Evolutionary conservation across 2,113 vertebrate genomes (phyloP).

Genomic region (Delphinus delphis): DNA sequence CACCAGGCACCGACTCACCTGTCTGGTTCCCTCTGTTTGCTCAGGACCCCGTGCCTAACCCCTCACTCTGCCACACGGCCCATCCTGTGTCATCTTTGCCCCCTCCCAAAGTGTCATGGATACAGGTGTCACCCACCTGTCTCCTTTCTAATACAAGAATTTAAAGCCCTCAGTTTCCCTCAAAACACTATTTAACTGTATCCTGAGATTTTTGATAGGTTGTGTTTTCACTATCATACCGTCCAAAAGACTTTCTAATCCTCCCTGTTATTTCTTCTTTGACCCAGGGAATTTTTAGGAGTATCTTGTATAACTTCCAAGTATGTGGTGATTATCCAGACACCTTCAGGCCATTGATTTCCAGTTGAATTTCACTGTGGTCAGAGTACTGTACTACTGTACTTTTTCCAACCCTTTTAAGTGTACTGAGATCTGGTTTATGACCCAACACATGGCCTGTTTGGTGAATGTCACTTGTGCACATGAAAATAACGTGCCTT

Average conservation of each 20-base stretch:
- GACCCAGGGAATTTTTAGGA: neutral
- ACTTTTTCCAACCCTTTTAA: neutral
- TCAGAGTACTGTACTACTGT: neutral
- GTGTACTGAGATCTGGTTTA: neutral
- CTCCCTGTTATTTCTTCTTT: neutral
- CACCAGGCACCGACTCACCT: neutral
- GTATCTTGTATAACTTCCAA: conserved; percentile 12
- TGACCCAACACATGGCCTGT: neutral
- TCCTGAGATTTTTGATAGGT: neutral
- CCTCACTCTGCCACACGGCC: neutral
- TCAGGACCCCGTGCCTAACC: neutral
- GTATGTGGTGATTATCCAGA: neutral
- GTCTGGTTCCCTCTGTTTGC: neutral
- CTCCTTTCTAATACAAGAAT: neutral
- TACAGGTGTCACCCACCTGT: neutral
- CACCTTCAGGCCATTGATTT: neutral
- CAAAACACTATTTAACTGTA: neutral
- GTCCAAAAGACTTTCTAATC: neutral
- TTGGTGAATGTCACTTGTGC: rapidly evolving
- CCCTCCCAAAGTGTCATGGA: neutral
- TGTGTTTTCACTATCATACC: neutral
- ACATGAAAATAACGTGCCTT: neutral
- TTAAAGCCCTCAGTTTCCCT: neutral
- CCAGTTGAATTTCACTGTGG: neutral
- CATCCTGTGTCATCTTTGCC: no score